Evolutionary conservation across 2,888 invertebrate species (phyloP).

Genomic region (Drosophila mimetica): DNA sequence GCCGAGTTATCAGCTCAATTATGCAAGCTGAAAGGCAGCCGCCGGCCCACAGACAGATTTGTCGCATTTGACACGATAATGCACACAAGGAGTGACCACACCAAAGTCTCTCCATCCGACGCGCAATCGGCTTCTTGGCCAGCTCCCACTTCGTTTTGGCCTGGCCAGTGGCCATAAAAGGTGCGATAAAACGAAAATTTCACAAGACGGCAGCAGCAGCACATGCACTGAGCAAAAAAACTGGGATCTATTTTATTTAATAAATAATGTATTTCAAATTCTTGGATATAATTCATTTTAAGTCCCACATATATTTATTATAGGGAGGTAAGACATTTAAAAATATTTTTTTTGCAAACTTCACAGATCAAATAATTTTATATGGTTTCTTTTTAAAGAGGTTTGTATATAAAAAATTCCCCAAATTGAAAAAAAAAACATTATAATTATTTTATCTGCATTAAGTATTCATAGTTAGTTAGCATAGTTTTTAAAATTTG

Average conservation of each 20-base stretch:
- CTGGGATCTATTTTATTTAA: not conserved
- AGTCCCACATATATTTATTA: too few relatives aligned
- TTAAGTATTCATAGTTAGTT: too few relatives aligned
- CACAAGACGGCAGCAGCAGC: constrained; percentile 60
- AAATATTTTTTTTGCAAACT: too few relatives aligned
- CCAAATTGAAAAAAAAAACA: too few relatives aligned
- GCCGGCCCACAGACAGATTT: constrained; percentile 70
- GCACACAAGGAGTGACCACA: constrained; percentile 64
- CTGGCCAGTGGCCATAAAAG: constrained; percentile 68
- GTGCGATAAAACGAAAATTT: constrained; percentile 79
- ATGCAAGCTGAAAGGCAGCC: constrained; percentile 72
- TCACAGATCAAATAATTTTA: too few relatives aligned
- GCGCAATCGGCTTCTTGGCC: constrained; percentile 26
- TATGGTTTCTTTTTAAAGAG: too few relatives aligned
- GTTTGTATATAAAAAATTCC: too few relatives aligned
- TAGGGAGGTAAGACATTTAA: too few relatives aligned
- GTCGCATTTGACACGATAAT: constrained; percentile 77
- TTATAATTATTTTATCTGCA: too few relatives aligned
- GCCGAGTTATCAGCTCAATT: constrained; percentile 73
- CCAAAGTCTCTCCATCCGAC: constrained; percentile 5
- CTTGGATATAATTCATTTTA: too few relatives aligned
- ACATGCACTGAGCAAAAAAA: constrained; percentile 33
- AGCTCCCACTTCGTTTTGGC: constrained; percentile 40
- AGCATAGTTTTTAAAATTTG: too few relatives aligned
- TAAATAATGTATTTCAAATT: not conserved